These are phyloP conservation scores for Picus viridis DNA, from an alignment of 2,797 vertebrate species.

Conservation along the genomic window DNA sequence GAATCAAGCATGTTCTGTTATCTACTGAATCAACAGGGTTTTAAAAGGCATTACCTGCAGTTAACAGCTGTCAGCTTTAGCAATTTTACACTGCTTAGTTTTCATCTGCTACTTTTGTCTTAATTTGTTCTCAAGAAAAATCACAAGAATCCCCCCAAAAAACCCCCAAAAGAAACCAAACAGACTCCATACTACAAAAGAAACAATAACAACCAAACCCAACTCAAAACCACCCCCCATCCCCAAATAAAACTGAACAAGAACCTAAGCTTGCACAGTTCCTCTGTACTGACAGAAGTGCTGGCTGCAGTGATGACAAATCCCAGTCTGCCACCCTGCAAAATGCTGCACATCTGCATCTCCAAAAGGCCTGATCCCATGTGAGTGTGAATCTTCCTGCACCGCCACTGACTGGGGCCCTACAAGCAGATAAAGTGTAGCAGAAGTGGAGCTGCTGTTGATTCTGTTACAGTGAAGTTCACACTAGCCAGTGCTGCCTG, in stretches of 20 bases:
- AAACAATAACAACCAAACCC: too few relatives aligned
- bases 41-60: constrained; percentile 10
- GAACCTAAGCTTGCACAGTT: not conserved
- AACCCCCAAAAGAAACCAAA: too few relatives aligned
- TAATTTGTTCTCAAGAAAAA: too few relatives aligned
- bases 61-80: not conserved
- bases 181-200: too few relatives aligned
- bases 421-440: not conserved
- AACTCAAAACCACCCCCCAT: too few relatives aligned
- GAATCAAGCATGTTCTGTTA: not conserved
- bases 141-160: too few relatives aligned
- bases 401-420: not conserved
- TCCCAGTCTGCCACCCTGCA: not conserved
- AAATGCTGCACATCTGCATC: not conserved
- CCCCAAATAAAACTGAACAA: not conserved
- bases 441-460: not conserved
- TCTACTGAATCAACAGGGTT: not conserved
- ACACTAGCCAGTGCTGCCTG: not conserved
- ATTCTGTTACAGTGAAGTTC: not conserved
- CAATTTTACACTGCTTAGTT: not conserved
- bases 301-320: not conserved
- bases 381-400: not conserved
- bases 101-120: not conserved
- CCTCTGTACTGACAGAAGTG: not conserved
- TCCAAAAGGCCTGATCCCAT: not conserved